Conservation (phyloP, 1,140 invertebrate genomes). For the Aphelenchoides besseyi region DNA sequence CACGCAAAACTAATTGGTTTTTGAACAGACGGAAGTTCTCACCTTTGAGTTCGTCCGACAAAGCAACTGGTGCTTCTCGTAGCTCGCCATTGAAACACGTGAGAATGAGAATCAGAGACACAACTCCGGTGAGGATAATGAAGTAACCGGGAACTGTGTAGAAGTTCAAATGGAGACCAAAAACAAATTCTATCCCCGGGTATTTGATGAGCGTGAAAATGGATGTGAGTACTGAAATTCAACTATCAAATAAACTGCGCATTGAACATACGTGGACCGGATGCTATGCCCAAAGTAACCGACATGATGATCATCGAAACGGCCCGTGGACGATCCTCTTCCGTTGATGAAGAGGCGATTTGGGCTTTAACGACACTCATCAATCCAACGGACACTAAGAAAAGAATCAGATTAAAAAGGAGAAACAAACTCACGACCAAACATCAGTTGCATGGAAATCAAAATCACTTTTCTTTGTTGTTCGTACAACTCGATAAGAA, state of each 20-base stretch:
- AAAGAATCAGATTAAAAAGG: neutral
- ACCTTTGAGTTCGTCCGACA: neutral
- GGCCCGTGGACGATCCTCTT: conserved; percentile 21
- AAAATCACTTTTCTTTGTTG: neutral
- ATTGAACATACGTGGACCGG: conserved; percentile 18
- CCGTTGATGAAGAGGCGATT: conserved; percentile 17
- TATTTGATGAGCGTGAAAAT: conserved; percentile 28
- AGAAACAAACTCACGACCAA: conserved; percentile 14
- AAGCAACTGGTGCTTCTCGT: neutral
- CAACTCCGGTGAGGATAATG: neutral
- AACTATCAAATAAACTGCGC: neutral
- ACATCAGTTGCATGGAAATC: neutral
- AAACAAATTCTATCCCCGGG: conserved; percentile 20
- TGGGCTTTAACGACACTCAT: conserved; percentile 25
- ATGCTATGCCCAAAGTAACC: conserved; percentile 24
- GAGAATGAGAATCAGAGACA: conserved; percentile 14
- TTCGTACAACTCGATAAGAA: conserved; percentile 16
- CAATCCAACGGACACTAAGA: conserved; percentile 24
- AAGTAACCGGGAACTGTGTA: conserved; percentile 31
- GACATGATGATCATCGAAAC: conserved; percentile 21
- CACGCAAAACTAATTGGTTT: too few relatives aligned
- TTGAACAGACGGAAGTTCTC: too few relatives aligned
- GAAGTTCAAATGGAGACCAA: conserved; percentile 31
- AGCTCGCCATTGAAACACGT: conserved; percentile 23
- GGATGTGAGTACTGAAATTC: conserved; percentile 13